Evolutionary conservation across 2,797 vertebrate genomes (phyloP).

Genomic region (Parauchenoglanis punctatus): DNA sequence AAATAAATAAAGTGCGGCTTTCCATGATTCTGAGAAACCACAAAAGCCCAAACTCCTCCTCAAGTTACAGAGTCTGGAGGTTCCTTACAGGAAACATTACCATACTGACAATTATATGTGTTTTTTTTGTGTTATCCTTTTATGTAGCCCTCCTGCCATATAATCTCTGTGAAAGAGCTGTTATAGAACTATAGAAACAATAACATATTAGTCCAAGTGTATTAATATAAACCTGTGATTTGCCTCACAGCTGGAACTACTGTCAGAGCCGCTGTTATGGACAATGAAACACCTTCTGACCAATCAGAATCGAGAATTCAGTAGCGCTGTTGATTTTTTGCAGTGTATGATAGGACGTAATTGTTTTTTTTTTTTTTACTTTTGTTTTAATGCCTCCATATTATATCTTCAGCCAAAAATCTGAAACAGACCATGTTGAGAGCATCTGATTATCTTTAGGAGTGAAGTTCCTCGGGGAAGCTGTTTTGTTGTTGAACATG

Average conservation of each 20-base stretch:
- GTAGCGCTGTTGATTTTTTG: background rate
- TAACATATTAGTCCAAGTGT: background rate
- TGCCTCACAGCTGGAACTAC: background rate
- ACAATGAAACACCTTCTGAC: background rate
- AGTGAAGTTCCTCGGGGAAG: slow-evolving; percentile 1
- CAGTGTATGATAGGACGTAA: background rate
- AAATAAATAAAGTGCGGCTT: too few species aligned
- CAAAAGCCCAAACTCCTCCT: background rate
- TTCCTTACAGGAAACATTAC: background rate
- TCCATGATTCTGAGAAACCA: too few species aligned
- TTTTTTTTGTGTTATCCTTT: background rate
- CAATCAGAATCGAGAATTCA: background rate
- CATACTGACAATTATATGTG: background rate
- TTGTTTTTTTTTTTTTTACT: background rate
- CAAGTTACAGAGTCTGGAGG: background rate
- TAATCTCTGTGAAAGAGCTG: background rate
- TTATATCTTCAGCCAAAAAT: background rate
- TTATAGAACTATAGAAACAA: background rate
- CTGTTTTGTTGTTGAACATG: slow-evolving; percentile 23
- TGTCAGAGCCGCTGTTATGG: background rate
- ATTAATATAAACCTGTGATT: background rate
- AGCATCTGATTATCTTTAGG: background rate
- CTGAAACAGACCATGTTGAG: background rate
- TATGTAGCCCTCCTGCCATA: background rate
- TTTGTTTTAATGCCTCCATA: background rate